These are phyloP conservation scores for Lichenostomus cassidix DNA, from an alignment of 2,113 vertebrate genomes.

Conservation along the genomic window DNA sequence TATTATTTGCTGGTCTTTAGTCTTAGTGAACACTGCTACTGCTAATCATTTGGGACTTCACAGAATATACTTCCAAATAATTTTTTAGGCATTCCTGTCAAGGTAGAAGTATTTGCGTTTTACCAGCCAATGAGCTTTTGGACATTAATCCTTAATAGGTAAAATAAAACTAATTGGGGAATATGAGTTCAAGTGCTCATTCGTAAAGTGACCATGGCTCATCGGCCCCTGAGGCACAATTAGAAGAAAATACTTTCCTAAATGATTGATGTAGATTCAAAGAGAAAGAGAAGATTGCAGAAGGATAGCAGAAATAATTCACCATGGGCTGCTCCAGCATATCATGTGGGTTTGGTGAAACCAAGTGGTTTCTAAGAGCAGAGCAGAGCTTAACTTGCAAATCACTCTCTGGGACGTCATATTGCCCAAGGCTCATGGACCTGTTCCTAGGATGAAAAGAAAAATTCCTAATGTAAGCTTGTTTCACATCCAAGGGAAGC, in stretches of 20 bases:
- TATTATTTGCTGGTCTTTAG: constrained; percentile 51
- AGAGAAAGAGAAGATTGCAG: not conserved
- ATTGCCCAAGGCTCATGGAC: rapidly evolving
- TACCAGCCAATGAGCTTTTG: constrained; percentile 18
- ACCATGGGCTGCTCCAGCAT: not conserved
- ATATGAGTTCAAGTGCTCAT: constrained; percentile 38
- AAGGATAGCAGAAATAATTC: not conserved
- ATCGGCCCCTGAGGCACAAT: constrained; percentile 6
- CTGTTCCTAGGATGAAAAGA: not conserved
- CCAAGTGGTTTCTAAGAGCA: not conserved
- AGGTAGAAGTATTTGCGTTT: constrained; percentile 16
- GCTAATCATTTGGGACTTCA: constrained; percentile 23
- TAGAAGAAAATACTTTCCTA: constrained; percentile 20
- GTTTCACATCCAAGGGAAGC: not conserved
- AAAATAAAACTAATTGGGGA: constrained; percentile 61
- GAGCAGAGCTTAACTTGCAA: not conserved
- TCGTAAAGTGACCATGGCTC: constrained; percentile 22
- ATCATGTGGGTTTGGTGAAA: not conserved
- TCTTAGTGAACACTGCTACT: not conserved
- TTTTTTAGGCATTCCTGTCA: constrained; percentile 26
- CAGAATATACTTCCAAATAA: constrained; percentile 7
- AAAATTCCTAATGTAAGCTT: not conserved
- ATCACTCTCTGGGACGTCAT: not conserved
- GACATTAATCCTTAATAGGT: constrained; percentile 49
- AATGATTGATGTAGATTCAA: constrained; percentile 21